Percentiles rank a stretch among this genome's conserved stretches.
Evolutionary conservation across 2,888 invertebrate genomes (phyloP).

Genomic region (Pomacea canaliculata): DNA sequence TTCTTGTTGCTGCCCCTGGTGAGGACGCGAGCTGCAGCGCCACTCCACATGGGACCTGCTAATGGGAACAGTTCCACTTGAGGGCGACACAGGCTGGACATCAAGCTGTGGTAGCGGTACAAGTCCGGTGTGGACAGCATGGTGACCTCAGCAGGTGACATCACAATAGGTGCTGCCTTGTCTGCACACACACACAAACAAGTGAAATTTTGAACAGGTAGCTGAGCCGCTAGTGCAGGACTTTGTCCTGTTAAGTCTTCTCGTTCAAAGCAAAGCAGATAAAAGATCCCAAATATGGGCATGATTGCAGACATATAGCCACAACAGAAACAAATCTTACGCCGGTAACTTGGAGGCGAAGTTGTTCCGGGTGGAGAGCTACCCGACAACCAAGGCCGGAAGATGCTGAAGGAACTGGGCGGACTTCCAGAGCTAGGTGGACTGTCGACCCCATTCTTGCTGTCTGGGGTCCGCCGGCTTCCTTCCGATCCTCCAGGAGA

Average conservation of each 20-base stretch:
- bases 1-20: not conserved
- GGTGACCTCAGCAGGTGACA: constrained; percentile 7
- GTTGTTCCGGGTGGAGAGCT: no score
- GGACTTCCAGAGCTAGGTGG: no score
- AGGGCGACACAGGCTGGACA: constrained; percentile 1
- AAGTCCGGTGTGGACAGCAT: not conserved
- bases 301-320: not conserved
- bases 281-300: not conserved
- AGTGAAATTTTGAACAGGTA: not conserved
- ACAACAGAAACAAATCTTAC: no score
- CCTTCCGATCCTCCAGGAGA: no score
- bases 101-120: constrained; percentile 4
- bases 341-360: no score
- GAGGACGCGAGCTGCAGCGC: not conserved
- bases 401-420: no score
- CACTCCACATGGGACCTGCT: constrained; percentile 1
- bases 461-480: no score
- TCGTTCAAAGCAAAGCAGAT: not conserved
- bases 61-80: constrained; percentile 1
- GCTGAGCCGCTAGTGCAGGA: not conserved
- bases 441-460: no score
- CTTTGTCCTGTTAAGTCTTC: not conserved
- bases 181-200: no score
- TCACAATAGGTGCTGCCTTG: constrained; percentile 8
- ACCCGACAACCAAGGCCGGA: no score